phyloP scores from a whole-genome alignment of 2,797 vertebrate species.

The Alca torda region DNA sequence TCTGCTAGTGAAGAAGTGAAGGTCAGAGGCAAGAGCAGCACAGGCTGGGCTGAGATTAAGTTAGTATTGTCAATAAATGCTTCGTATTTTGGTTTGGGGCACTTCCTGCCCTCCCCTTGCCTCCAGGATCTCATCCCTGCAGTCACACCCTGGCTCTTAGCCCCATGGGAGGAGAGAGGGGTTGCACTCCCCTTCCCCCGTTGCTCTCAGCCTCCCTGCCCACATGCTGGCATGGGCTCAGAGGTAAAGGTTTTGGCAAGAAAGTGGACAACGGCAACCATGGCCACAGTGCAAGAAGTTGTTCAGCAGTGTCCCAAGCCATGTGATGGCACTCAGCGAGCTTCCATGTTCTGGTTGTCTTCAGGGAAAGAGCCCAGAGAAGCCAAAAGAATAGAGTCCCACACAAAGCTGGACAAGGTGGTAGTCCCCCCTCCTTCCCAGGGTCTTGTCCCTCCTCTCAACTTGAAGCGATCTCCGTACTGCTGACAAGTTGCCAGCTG shows the following conservation, averaged over 20 bases:
- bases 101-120: not conserved
- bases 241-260: not conserved
- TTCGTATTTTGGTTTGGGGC: not conserved
- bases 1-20: not conserved
- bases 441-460: not conserved
- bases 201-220: not conserved
- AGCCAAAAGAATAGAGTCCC: not conserved
- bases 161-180: not conserved
- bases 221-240: too few species aligned
- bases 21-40: not conserved
- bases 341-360: not conserved
- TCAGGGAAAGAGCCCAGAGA: not conserved
- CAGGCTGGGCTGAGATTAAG: not conserved
- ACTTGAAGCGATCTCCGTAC: too few species aligned
- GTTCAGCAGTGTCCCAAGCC: not conserved
- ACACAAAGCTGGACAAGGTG: not conserved
- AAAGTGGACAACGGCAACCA: not conserved
- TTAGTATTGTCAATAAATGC: rapidly evolving
- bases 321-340: rapidly evolving
- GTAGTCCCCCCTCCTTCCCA: not conserved
- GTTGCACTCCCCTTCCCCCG: too few species aligned
- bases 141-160: rapidly evolving
- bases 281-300: rapidly evolving
- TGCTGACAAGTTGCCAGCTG: not conserved
- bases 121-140: not conserved